Evolutionary conservation across 2,113 vertebrate genomes (phyloP).

Genomic region (Caloenas nicobarica): DNA sequence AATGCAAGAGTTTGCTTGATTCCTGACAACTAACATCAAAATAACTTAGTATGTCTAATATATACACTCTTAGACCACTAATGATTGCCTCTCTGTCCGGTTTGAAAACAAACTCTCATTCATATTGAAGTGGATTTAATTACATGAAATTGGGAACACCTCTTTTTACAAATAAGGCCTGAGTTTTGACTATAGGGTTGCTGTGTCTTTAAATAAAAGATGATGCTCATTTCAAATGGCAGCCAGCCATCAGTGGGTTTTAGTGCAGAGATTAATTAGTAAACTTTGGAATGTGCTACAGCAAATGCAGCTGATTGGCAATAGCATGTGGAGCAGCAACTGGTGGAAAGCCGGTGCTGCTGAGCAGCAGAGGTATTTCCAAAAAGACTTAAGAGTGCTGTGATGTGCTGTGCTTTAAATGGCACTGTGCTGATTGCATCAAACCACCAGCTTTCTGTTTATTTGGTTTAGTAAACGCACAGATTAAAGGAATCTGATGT

Average conservation of each 20-base stretch:
- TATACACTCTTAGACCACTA: neutral
- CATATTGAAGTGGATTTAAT: neutral
- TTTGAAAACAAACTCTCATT: neutral
- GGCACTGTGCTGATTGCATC: slow-evolving; percentile 36
- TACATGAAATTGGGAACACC: neutral
- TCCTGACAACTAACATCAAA: neutral
- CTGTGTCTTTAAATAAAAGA: slow-evolving; percentile 70
- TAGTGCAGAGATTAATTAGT: slow-evolving; percentile 78
- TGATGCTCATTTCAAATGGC: slow-evolving; percentile 55
- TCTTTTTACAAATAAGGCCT: neutral
- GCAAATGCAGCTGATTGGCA: slow-evolving; percentile 86
- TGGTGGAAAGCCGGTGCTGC: slow-evolving; percentile 67
- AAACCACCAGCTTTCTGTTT: neutral
- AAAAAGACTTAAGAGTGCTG: slow-evolving; percentile 72
- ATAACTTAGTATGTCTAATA: neutral
- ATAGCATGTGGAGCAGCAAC: slow-evolving; percentile 85
- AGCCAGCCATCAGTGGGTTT: slow-evolving; percentile 42
- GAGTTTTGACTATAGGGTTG: neutral
- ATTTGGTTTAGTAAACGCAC: neutral
- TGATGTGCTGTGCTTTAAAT: slow-evolving; percentile 58
- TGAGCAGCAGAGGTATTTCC: slow-evolving; percentile 67
- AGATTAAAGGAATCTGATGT: neutral
- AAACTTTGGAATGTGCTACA: slow-evolving; percentile 75
- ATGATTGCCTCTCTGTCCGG: neutral
- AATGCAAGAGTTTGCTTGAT: neutral